Conservation (phyloP, 1,140 invertebrate species). For the Brevipalpus yothersi region DNA sequence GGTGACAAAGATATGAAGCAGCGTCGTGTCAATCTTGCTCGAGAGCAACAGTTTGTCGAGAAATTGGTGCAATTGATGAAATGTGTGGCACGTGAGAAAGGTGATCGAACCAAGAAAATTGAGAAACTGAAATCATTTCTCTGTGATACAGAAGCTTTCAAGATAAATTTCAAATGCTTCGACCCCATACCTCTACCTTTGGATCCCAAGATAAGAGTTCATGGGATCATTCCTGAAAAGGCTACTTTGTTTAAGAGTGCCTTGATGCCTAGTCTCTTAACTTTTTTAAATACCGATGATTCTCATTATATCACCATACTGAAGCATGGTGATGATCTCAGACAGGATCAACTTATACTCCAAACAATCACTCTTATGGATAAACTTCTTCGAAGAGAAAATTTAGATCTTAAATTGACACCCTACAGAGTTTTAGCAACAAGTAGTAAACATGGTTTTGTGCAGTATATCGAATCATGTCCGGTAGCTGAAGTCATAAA, state of each 20-base stretch:
- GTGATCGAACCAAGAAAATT: slow-evolving; percentile 63
- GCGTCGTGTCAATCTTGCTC: slow-evolving; percentile 37
- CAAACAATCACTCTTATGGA: slow-evolving; percentile 96
- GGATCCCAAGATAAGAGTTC: slow-evolving; percentile 69
- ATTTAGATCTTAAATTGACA: slow-evolving; percentile 80
- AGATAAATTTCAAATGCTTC: slow-evolving; percentile 71
- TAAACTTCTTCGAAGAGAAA: slow-evolving; percentile 57
- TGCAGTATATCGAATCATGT: slow-evolving; percentile 86
- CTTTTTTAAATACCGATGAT: slow-evolving; percentile 55
- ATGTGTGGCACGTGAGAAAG: slow-evolving; percentile 65
- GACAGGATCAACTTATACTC: slow-evolving; percentile 91
- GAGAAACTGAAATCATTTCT: slow-evolving; percentile 60
- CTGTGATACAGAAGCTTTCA: slow-evolving; percentile 48
- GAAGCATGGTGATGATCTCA: slow-evolving; percentile 92
- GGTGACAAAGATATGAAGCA: slow-evolving; percentile 40
- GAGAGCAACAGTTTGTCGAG: slow-evolving; percentile 73
- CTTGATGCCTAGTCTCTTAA: slow-evolving; percentile 85
- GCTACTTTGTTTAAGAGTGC: slow-evolving; percentile 88
- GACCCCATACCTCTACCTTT: slow-evolving; percentile 51
- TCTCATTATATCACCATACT: slow-evolving; percentile 77
- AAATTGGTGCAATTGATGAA: slow-evolving; percentile 72
- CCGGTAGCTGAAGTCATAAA: slow-evolving; percentile 67
- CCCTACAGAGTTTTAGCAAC: slow-evolving; percentile 84
- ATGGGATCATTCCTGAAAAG: slow-evolving; percentile 56
- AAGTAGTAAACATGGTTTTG: slow-evolving; percentile 77